Evolutionary conservation across 2,888 invertebrate species (phyloP).

Genomic region (Cancer borealis): DNA sequence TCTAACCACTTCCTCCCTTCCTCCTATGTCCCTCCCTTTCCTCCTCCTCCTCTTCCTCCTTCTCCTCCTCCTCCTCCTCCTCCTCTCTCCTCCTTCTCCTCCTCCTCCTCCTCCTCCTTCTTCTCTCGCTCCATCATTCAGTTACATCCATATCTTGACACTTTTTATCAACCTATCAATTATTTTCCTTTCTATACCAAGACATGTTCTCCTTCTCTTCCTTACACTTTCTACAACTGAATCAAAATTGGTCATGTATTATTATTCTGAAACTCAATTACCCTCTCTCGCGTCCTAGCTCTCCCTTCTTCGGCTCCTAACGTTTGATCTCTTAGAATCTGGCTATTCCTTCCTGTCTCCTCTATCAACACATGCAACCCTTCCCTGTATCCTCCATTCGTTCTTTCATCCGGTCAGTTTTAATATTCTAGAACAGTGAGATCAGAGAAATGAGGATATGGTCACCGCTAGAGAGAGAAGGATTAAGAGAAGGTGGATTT

Average conservation of each 20-base stretch:
- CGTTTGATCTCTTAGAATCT: too few species aligned
- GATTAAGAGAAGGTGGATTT: neutral
- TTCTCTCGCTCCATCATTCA: neutral
- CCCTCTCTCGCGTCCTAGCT: neutral
- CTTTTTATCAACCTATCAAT: conserved; percentile 28
- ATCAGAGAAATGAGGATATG: neutral
- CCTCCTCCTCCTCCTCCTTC: neutral
- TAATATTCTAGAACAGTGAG: neutral
- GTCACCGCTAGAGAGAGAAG: neutral
- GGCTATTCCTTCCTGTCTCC: neutral
- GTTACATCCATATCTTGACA: neutral
- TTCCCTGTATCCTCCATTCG: neutral
- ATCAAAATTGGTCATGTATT: neutral
- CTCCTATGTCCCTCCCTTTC: neutral
- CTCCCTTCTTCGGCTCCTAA: neutral
- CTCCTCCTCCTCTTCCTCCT: neutral
- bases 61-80: neutral
- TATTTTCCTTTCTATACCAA: neutral
- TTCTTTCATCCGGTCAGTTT: neutral
- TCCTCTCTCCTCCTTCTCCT: neutral
- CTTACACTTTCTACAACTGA: neutral
- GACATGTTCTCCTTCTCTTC: neutral
- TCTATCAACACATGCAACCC: neutral
- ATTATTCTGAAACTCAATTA: neutral
- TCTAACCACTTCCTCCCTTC: neutral